A percentile compares a stretch with the other conserved stretches of the same genome.
Evolutionary conservation across 1,140 invertebrate species (phyloP).

Genomic region (Drosophila nikananu): DNA sequence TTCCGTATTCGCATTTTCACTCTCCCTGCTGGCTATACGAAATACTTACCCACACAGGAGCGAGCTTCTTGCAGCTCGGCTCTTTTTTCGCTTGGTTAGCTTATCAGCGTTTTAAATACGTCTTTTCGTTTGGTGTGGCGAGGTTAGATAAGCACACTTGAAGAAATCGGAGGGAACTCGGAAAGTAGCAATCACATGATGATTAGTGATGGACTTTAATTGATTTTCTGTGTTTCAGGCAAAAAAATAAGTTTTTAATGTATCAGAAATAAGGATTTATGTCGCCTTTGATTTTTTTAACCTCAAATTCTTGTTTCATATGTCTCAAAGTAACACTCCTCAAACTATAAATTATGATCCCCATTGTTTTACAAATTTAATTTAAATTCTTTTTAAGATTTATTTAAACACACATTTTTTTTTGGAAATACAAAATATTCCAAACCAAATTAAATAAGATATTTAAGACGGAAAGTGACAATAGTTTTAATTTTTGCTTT

Average conservation of each 20-base stretch:
- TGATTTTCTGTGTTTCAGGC: background rate
- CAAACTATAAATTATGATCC: no score
- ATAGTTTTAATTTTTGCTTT: background rate
- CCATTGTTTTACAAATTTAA: background rate
- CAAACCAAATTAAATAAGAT: background rate
- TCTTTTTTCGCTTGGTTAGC: constrained; percentile 66
- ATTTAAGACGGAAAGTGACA: background rate
- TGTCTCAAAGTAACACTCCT: no score
- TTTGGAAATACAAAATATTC: background rate
- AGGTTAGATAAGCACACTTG: constrained; percentile 16
- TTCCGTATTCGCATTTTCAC: constrained; percentile 55
- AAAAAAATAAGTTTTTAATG: background rate
- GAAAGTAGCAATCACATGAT: background rate
- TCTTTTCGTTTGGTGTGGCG: constrained; percentile 62
- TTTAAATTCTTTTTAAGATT: background rate
- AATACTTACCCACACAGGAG: constrained; percentile 21
- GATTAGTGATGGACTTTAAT: background rate
- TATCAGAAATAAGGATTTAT: background rate
- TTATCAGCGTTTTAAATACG: constrained; percentile 79
- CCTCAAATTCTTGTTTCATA: no score
- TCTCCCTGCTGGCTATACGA: constrained; percentile 14
- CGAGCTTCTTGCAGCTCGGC: constrained; percentile 66
- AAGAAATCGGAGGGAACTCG: background rate
- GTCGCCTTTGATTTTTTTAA: background rate
- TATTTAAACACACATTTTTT: background rate